These are phyloP conservation scores for Tenthredo mesomela DNA, from an alignment of 2,888 invertebrate species.

Conservation along the genomic window DNA sequence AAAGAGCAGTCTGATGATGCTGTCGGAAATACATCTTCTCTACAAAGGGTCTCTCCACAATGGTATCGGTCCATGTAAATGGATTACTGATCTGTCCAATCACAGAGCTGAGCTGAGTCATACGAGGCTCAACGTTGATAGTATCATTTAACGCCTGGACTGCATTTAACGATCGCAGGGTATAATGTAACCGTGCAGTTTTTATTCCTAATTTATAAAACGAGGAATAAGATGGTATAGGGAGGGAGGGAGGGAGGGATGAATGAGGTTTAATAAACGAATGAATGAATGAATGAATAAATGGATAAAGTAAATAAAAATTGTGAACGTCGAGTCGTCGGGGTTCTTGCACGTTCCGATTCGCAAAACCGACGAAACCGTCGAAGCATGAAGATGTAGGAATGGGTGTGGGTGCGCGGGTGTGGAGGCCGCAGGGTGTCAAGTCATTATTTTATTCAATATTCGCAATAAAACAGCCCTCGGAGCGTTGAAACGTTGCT, in stretches of 20 bases:
- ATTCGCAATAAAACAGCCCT: slow-evolving; percentile 52
- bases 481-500: slow-evolving; percentile 47
- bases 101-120: not conserved
- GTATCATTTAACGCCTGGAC: not conserved
- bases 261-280: not conserved
- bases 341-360: not conserved
- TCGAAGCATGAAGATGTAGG: not conserved
- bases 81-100: slow-evolving; percentile 58
- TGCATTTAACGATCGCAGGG: too few species aligned
- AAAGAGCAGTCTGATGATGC: slow-evolving; percentile 52
- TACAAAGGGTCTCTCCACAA: slow-evolving; percentile 54
- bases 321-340: not conserved
- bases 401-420: not conserved
- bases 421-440: slow-evolving; percentile 52
- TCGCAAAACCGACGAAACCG: not conserved
- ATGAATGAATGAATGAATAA: not conserved
- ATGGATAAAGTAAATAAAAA: not conserved
- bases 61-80: slow-evolving; percentile 59
- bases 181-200: not conserved
- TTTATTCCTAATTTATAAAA: not conserved
- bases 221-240: not conserved
- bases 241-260: too few species aligned
- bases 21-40: slow-evolving; percentile 55
- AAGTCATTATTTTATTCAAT: slow-evolving; percentile 66
- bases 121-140: not conserved